These are phyloP conservation scores for Ophraella communa DNA, from an alignment of 2,888 invertebrate species.

Conservation along the genomic window DNA sequence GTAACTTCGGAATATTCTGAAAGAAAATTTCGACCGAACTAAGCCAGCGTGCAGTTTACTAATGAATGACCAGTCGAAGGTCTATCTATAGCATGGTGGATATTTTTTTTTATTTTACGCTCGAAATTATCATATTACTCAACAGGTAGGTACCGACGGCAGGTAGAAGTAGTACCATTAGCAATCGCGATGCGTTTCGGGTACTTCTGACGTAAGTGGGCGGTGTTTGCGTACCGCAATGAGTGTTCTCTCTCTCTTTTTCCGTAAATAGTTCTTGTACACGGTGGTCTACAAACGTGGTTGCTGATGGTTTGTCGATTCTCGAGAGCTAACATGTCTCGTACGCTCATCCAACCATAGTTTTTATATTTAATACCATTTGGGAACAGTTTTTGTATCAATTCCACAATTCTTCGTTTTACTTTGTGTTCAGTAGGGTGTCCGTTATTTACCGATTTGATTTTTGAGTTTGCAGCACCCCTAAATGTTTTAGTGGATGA, in stretches of 20 bases:
- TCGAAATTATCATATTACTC: conserved; percentile 11
- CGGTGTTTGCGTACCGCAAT: background rate
- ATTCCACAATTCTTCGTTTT: too few relatives aligned
- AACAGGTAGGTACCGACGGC: conserved; percentile 20
- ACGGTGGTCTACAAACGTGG: too few relatives aligned
- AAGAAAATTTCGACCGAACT: background rate
- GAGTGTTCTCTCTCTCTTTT: background rate
- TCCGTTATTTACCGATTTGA: too few relatives aligned
- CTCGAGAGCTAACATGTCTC: too few relatives aligned
- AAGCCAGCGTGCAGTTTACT: background rate
- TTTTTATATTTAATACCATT: too few relatives aligned
- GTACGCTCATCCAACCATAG: too few relatives aligned
- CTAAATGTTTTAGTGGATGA: too few relatives aligned
- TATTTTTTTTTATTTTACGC: conserved; percentile 10
- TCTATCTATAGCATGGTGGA: background rate
- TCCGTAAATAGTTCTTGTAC: background rate
- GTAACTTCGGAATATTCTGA: background rate
- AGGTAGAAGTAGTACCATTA: conserved; percentile 14
- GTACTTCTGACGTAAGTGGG: background rate
- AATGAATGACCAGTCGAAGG: conserved; percentile 15
- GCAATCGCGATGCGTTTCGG: background rate
- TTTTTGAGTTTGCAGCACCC: too few relatives aligned
- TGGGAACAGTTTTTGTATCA: too few relatives aligned
- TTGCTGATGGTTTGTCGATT: too few relatives aligned
- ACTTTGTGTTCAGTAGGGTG: too few relatives aligned